Conservation (phyloP, 2,888 invertebrate genomes). For the Drosophila fulvimacula region DNA sequence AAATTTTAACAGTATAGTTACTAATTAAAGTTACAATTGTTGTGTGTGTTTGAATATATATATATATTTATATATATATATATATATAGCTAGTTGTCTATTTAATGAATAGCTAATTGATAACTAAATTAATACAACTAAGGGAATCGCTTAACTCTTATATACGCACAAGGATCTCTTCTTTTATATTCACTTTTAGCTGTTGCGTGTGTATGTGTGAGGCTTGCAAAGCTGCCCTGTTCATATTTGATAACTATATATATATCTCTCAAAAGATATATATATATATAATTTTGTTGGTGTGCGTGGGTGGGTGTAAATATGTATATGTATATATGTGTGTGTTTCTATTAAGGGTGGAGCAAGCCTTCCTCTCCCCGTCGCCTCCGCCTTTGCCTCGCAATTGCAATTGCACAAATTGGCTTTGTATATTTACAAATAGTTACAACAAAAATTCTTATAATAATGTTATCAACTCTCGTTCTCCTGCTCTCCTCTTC, state of each 20-base stretch:
- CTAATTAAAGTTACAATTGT: constrained; percentile 44
- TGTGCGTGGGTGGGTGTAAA: constrained; percentile 55
- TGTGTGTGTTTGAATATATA: constrained; percentile 25
- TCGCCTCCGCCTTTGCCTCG: constrained; percentile 16
- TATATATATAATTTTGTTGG: constrained; percentile 9
- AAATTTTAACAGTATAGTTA: constrained; percentile 60
- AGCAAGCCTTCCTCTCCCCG: constrained; percentile 18
- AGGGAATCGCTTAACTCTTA: constrained; percentile 69
- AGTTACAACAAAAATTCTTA: constrained; percentile 47
- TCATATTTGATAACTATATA: constrained; percentile 22
- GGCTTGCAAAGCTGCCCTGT: constrained; percentile 47
- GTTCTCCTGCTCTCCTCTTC: neutral
- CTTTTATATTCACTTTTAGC: constrained; percentile 35
- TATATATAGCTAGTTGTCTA: constrained; percentile 42
- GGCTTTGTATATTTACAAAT: constrained; percentile 53
- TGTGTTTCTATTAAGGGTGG: constrained; percentile 7
- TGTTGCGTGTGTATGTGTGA: constrained; percentile 29
- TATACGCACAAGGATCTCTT: constrained; percentile 37
- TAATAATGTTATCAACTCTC: constrained; percentile 11
- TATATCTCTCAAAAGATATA: too few relatives aligned
- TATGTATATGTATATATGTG: constrained; percentile 41
- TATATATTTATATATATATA: constrained; percentile 35
- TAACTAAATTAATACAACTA: constrained; percentile 72
- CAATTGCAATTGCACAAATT: constrained; percentile 60
- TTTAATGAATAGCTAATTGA: constrained; percentile 52